Conservation (phyloP, 2,113 vertebrate species). For the Pedetes capensis region DNA sequence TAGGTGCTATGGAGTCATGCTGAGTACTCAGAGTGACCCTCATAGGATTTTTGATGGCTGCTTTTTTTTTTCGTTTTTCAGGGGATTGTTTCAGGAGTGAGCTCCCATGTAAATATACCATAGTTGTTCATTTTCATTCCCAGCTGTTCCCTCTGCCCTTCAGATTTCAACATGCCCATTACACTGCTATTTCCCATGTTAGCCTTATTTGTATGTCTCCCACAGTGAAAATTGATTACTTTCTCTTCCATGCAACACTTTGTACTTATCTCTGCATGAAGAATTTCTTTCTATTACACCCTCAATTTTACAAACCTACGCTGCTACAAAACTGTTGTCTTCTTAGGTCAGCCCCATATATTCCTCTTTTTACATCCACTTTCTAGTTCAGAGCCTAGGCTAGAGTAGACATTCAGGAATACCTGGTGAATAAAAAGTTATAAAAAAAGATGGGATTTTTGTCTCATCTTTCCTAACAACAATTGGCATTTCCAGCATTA, state of each 20-base stretch:
- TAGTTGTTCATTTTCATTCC: background rate
- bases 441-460: background rate
- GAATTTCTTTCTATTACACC: background rate
- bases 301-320: background rate
- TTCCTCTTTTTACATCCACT: background rate
- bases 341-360: background rate
- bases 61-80: too few species aligned
- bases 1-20: too few species aligned
- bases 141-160: background rate
- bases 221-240: conserved; percentile 10
- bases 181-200: background rate
- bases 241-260: background rate
- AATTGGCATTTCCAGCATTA: background rate
- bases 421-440: background rate
- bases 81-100: too few species aligned
- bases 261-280: conserved; percentile 23
- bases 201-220: conserved; percentile 18
- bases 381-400: background rate
- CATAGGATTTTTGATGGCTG: too few species aligned
- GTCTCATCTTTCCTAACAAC: background rate
- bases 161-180: background rate
- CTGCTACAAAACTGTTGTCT: background rate
- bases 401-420: background rate
- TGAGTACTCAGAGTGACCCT: too few species aligned
- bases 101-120: too few species aligned